A percentile compares a stretch with the other conserved stretches of the same genome.
phyloP scores from a whole-genome alignment of 2,888 invertebrate species.

The Octonoba sinensis region DNA sequence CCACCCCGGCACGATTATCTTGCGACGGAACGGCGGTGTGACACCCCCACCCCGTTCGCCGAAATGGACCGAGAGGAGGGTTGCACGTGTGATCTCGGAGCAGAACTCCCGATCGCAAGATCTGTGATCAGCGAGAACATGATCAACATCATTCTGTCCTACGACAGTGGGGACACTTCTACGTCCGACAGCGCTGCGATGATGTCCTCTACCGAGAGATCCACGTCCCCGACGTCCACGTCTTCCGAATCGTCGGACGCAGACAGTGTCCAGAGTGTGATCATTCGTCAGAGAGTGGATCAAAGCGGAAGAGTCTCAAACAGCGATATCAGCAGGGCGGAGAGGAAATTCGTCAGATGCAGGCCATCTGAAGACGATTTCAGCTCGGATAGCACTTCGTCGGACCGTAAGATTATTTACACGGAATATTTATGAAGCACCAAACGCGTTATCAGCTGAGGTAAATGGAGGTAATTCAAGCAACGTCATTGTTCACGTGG shows the following conservation, averaged over 20 bases:
- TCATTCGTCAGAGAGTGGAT: conserved; percentile 45
- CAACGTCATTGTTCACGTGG: too few species aligned
- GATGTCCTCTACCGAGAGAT: conserved; percentile 21
- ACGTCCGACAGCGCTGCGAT: not conserved
- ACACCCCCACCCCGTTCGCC: conserved; percentile 37
- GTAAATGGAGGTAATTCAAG: too few species aligned
- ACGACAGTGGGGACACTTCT: conserved; percentile 14
- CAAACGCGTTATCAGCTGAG: too few species aligned
- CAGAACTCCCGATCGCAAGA: not conserved
- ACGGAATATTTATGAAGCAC: conserved; percentile 34
- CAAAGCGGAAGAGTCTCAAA: conserved; percentile 30
- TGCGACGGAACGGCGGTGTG: conserved; percentile 12
- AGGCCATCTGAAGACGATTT: conserved; percentile 11
- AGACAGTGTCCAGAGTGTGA: conserved; percentile 47
- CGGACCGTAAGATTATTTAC: conserved; percentile 29
- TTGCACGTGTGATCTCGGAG: not conserved
- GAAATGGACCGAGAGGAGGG: not conserved
- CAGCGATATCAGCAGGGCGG: conserved; percentile 40
- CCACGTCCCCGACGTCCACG: not conserved
- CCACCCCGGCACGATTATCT: too few species aligned
- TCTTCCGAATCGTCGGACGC: conserved; percentile 45
- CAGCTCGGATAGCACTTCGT: conserved; percentile 10
- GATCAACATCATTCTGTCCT: conserved; percentile 46
- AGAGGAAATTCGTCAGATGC: conserved; percentile 31
- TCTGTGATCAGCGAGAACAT: conserved; percentile 31